phyloP scores from a whole-genome alignment of 1,140 invertebrate species.

The Choristoneura fumiferana region DNA sequence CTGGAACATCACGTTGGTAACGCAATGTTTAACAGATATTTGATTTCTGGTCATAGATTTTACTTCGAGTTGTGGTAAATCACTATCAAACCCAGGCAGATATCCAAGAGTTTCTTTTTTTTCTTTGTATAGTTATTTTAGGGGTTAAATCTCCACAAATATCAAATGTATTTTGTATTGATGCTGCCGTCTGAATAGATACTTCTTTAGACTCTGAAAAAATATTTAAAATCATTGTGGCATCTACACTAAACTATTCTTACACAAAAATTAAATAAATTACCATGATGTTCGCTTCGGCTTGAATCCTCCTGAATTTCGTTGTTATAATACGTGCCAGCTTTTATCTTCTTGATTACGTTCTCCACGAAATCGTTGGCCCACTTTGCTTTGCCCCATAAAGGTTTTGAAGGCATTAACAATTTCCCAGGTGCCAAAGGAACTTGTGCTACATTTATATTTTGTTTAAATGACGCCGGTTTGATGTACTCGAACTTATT shows the following conservation, averaged over 20 bases:
- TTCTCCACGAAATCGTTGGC: constrained; percentile 63
- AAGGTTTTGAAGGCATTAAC: constrained; percentile 26
- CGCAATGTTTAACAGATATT: constrained; percentile 54
- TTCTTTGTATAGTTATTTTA: constrained; percentile 16
- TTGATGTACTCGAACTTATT: too few relatives aligned
- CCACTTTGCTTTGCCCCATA: constrained; percentile 51
- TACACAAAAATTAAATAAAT: constrained; percentile 24
- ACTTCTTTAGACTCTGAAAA: constrained; percentile 37
- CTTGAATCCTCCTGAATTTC: constrained; percentile 26
- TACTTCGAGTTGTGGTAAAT: constrained; percentile 43
- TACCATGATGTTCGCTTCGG: too few relatives aligned
- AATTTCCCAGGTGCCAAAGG: background rate
- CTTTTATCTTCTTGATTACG: constrained; percentile 56
- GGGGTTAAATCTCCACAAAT: constrained; percentile 14
- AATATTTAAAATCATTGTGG: background rate
- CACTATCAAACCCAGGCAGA: constrained; percentile 54
- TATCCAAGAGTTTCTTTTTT: constrained; percentile 21
- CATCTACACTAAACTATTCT: background rate
- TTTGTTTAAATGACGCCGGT: background rate
- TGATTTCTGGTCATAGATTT: constrained; percentile 50
- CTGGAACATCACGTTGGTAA: constrained; percentile 54
- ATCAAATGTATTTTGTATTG: background rate
- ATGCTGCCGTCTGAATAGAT: constrained; percentile 37
- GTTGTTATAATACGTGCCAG: constrained; percentile 53
- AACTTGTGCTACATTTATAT: too few relatives aligned